Evolutionary conservation across 2,797 vertebrate genomes (phyloP), one percentile per base, ranked within the genome.

Genomic region (Poecile montanus): DNA sequence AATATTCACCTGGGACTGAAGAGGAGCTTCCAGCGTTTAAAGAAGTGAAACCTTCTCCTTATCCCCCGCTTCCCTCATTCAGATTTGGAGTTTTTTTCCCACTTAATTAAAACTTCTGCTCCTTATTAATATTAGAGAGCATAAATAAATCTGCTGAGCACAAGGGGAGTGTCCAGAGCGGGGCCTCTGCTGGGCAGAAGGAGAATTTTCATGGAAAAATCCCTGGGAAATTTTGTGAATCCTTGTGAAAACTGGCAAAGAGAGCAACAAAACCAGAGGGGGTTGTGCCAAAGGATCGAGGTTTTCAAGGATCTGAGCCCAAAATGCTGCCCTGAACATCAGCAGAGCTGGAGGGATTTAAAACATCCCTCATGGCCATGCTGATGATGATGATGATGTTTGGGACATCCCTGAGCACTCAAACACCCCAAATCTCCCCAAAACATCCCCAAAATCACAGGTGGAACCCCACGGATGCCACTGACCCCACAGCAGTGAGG

Each of bases 401-500:
- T 44, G 57, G 66, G 51, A 5, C 44, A 51, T 27, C 22, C 16
- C 27, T 34, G 47, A 10, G 25, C 67, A 11, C n/a, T 30, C 63
- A 10, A 16, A 40, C 26, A 5, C 50, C 54, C 56, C 1, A 1
- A 16, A 13, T 9, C 5, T 7, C 30, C 76, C 57, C 0, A 36
- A 12, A 53, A 2, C 10, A 2, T 8, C 14, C 25, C 34, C 58
- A n/a, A 10, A 30, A 48, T 4, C 34, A 0, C 9, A 0, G 1
- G 13, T 17, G 16, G 8, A 4, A 5, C 15, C 34, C 20, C 4
- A 0, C 1, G 1, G 34, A 50, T 16, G 6, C 1, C 8, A 4
- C 25, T 5, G 54, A 70, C 23, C 62, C 72, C 16, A 5, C 7
- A 13, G 11, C 2, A 2, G 10, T 0, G 40, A 29, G 42, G 29